Evolutionary conservation across 2,888 invertebrate genomes (phyloP), one percentile per base, ranked within the genome.

Genomic region (Ectobius pallidus): DNA sequence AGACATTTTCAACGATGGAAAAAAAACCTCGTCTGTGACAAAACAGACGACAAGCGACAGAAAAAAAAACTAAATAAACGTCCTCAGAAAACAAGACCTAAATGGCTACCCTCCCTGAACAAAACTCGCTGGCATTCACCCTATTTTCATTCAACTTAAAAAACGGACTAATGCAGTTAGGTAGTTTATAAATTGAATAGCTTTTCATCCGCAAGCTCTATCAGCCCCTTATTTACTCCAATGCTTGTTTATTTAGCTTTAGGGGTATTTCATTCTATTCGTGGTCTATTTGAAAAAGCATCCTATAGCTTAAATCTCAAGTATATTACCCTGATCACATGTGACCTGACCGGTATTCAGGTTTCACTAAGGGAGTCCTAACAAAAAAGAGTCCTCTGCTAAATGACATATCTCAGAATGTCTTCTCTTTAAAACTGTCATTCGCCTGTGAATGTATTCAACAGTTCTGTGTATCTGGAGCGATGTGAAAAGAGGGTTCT

Each of bases 161-260:
- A 25, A 63, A 61, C 27, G 42, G 42, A 34, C 63, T 63, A 63
- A 63, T 63, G 34, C 65, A 65, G 65, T 65, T 65, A 27, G 65
- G 65, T 65, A 65, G 65, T 65, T 65, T 27, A 65, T 46, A 65
- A 46, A 65, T 65, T 65, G 65, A 65, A 65, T 46, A 46, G 65
- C 27, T 65, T 65, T 65, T 65, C 27, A 46, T 65, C 46, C 65
- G 20, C 42, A 63, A 34, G 32, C 32, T 20, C 22, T 25, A 7
- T 22, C 14, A 16, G 32, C 32, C 20, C 63, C 42, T 42, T 63
- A 63, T 44, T 65, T 65, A 65, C 22, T 65, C 46, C 65, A 46
- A 18, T 65, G 44, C 65, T 65, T 65, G 65, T 65, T 65, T 65
- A 65, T 34, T 65, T 65, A 65, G 44, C 65, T 65, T 46, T 44